These are phyloP conservation scores for Acanthopleura granulata DNA, from an alignment of 2,888 invertebrate genomes.

Conservation along the genomic window DNA sequence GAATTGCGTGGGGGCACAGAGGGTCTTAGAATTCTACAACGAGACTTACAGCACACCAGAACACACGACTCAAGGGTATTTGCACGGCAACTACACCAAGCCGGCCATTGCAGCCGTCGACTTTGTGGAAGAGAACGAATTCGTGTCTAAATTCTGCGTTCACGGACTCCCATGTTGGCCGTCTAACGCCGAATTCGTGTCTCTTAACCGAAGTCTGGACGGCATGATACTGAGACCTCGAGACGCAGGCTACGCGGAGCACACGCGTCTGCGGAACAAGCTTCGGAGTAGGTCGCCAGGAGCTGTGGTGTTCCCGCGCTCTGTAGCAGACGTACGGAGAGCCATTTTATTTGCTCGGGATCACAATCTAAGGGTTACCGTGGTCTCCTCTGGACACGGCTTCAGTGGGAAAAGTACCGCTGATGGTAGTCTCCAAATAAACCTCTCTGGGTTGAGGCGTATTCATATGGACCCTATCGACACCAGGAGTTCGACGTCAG, in stretches of 20 bases:
- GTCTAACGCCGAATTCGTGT: neutral
- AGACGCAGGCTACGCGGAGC: neutral
- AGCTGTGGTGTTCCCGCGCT: neutral
- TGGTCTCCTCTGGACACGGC: slow-evolving; percentile 2
- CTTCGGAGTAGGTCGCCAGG: neutral
- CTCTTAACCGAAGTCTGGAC: neutral
- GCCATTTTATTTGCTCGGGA: slow-evolving; percentile 12
- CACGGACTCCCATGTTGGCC: slow-evolving; percentile 15
- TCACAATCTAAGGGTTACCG: slow-evolving; percentile 13
- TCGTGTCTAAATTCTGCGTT: slow-evolving; percentile 5
- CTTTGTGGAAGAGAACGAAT: slow-evolving; percentile 12
- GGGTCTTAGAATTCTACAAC: slow-evolving; percentile 5
- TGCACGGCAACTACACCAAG: neutral
- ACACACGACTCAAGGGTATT: neutral
- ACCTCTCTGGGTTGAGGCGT: neutral
- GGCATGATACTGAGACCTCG: neutral
- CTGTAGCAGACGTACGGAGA: neutral
- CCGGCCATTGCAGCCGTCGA: neutral
- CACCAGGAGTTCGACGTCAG: neutral
- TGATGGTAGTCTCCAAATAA: slow-evolving; percentile 12
- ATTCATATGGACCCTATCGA: neutral
- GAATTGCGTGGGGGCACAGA: neutral
- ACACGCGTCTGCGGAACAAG: neutral
- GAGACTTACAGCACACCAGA: neutral
- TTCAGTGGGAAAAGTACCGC: slow-evolving; percentile 10